Percentiles rank a stretch among this genome's conserved stretches.
These are phyloP conservation scores for Hymenopus coronatus DNA, from an alignment of 2,888 invertebrate species.

Conservation along the genomic window DNA sequence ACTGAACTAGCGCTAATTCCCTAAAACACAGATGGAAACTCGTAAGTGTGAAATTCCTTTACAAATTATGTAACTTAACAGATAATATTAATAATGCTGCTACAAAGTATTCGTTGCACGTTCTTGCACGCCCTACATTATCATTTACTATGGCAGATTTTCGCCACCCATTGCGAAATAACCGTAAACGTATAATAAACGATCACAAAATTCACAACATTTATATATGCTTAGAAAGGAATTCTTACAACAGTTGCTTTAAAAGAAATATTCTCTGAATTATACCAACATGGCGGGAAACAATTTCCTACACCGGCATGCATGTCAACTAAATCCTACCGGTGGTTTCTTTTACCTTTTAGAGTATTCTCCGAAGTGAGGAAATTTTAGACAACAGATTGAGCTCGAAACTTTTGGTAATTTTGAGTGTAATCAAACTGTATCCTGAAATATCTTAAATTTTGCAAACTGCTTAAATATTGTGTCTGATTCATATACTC, in stretches of 20 bases:
- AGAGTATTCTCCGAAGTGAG: neutral
- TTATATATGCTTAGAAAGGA: neutral
- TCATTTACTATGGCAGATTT: neutral
- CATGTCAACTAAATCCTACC: conserved; percentile 46
- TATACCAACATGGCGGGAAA: conserved; percentile 54
- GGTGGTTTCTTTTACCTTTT: neutral
- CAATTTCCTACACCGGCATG: conserved; percentile 40
- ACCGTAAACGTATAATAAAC: neutral
- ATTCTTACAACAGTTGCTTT: neutral
- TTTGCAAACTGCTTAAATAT: conserved; percentile 18
- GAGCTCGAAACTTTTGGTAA: neutral
- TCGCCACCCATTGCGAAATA: neutral
- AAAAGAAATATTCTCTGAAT: neutral
- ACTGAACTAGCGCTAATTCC: too few species aligned
- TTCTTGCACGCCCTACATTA: neutral
- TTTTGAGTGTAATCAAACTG: conserved; percentile 40
- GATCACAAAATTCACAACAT: neutral
- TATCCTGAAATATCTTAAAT: conserved; percentile 33
- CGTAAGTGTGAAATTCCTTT: too few species aligned
- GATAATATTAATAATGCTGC: neutral
- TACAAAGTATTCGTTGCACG: neutral
- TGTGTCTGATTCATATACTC: conserved; percentile 57
- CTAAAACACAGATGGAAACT: too few species aligned
- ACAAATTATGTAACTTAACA: neutral
- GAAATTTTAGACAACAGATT: neutral